Evolutionary conservation across 2,113 vertebrate species (phyloP), one percentile per base, ranked within the genome.

Genomic region (Raja brachyura): DNA sequence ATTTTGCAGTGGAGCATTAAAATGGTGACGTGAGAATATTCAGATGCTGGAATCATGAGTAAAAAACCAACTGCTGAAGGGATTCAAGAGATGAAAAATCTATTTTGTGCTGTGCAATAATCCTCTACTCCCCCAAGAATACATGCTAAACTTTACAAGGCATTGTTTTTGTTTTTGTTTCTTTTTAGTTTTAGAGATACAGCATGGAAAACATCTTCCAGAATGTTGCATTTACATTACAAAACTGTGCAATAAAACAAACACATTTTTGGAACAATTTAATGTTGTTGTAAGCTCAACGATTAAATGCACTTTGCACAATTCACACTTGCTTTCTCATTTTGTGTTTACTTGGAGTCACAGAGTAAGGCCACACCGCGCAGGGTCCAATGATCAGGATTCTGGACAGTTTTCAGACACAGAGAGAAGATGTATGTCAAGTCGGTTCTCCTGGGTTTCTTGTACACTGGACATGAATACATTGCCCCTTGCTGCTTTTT

Each of bases 401-500:
- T 94, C 94, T 96, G 95, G 7, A 78, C 31, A 8, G 96, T 97
- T 93, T 95, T 95, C 93, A 97, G 96, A 93, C 94, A 93, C 94
- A 98, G 93, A 0, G 95, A 95, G 95, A 97, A 97, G 94, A 98
- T 96, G 94, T 96, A 98, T 0, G 96, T 97, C 76, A 96, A 95
- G 94, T 98, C 97, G n/a, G 97, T 98, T 61, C 97, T 95, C 0
- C 94, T 94, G 1, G 97, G 97, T 54, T 97, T 98, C 95, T 96
- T 98, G 93, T 98, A 98, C 66, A 98, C 96, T 0, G 97, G 97
- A 94, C 97, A 98, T 54, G 93, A 94, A 94, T 97, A 98, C 10
- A 96, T 75, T 13, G 76, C 94, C 33, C 95, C 54, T 0, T 93
- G 94, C 0, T 94, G 95, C 31, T 95, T 95, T 94, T 94, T 96